phyloP scores from a whole-genome alignment of 2,888 invertebrate genomes.

The Augochlorella aurata region DNA sequence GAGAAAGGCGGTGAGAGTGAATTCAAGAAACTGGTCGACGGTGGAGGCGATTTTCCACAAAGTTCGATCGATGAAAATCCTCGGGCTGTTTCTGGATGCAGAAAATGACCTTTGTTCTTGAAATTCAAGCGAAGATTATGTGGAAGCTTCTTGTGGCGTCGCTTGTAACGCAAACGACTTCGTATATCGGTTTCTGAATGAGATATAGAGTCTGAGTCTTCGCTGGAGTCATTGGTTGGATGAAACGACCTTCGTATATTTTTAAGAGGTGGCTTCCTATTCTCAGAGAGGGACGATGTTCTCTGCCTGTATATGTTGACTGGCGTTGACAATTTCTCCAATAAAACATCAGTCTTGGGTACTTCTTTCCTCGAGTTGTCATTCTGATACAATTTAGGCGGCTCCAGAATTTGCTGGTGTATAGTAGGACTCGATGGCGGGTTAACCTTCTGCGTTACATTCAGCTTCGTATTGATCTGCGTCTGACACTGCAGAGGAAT shows the following conservation, averaged over 20 bases:
- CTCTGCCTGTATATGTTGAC: constrained; percentile 74
- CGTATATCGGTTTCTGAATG: constrained; percentile 85
- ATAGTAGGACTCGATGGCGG: constrained; percentile 64
- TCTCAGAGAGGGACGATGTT: constrained; percentile 79
- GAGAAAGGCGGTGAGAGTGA: constrained; percentile 83
- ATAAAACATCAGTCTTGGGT: constrained; percentile 65
- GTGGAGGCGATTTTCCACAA: constrained; percentile 83
- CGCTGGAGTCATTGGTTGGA: constrained; percentile 78
- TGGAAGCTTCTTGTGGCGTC: constrained; percentile 76
- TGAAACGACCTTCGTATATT: constrained; percentile 78
- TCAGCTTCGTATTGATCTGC: constrained; percentile 61
- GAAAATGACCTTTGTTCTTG: constrained; percentile 79
- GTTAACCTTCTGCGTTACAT: constrained; percentile 63
- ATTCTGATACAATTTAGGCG: constrained; percentile 78
- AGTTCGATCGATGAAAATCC: constrained; percentile 75
- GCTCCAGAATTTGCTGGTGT: constrained; percentile 77
- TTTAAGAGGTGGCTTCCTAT: constrained; percentile 72
- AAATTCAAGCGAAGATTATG: constrained; percentile 81
- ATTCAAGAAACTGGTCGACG: constrained; percentile 84
- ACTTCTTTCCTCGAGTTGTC: constrained; percentile 66
- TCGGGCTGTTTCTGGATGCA: constrained; percentile 77
- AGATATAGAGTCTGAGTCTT: constrained; percentile 82
- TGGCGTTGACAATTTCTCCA: constrained; percentile 68
- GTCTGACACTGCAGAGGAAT: constrained; percentile 67
- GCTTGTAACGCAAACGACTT: constrained; percentile 75